Percentiles rank a stretch among this genome's conserved stretches.
Conservation (phyloP, 2,888 invertebrate species). For the Yponomeuta malinellus region DNA sequence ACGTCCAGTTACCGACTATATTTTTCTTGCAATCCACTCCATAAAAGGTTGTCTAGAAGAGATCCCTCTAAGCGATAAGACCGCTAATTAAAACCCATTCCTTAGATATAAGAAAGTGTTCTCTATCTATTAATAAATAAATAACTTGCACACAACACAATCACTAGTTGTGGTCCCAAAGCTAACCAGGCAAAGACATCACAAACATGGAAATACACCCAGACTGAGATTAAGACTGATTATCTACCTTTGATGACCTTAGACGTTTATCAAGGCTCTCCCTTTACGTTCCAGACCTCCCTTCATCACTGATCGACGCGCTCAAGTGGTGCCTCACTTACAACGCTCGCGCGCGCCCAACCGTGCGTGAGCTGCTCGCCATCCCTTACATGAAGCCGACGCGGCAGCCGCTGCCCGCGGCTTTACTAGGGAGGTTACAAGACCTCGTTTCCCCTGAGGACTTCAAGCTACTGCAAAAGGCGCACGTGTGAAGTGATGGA, state of each 20-base stretch:
- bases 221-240: too few relatives aligned
- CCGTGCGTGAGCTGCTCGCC: conserved; percentile 82
- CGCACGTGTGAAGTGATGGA: conserved; percentile 28
- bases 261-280: neutral
- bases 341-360: conserved; percentile 83
- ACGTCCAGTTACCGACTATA: too few relatives aligned
- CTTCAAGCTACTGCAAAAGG: conserved; percentile 42
- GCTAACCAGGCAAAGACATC: too few relatives aligned
- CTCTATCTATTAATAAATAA: too few relatives aligned
- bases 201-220: too few relatives aligned
- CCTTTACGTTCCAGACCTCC: conserved; percentile 54
- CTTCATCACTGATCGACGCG: conserved; percentile 77
- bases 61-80: too few relatives aligned
- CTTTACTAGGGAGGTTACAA: conserved; percentile 43
- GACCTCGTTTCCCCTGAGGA: conserved; percentile 43
- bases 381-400: conserved; percentile 48
- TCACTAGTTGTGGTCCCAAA: too few relatives aligned
- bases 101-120: too few relatives aligned
- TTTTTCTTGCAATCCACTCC: too few relatives aligned
- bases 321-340: conserved; percentile 83
- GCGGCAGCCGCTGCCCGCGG: conserved; percentile 29
- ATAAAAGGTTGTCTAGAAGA: too few relatives aligned
- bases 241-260: neutral
- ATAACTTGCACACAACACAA: too few relatives aligned
- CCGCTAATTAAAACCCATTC: too few relatives aligned